Evolutionary conservation across 2,797 vertebrate species (phyloP).

Genomic region (Meriones psammophilus): DNA sequence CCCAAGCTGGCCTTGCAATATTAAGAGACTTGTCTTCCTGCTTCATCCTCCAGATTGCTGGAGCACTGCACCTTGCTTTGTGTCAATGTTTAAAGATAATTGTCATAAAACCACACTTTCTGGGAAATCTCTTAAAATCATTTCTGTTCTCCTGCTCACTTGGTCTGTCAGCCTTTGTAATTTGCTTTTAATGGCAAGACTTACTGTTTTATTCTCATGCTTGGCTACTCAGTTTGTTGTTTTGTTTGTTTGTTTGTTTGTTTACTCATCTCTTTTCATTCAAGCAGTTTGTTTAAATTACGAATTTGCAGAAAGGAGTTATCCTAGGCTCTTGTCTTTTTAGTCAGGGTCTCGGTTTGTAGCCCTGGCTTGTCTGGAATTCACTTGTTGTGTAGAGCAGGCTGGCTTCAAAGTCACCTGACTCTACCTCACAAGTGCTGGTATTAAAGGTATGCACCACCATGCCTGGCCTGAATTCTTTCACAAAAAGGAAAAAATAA

Average conservation of each 20-base stretch:
- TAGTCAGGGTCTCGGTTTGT: background rate
- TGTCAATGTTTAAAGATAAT: background rate
- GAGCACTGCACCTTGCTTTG: background rate
- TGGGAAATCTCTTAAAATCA: background rate
- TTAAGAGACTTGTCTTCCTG: background rate
- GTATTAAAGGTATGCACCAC: background rate
- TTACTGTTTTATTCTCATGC: constrained; percentile 12
- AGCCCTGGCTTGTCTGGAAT: background rate
- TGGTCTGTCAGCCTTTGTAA: background rate
- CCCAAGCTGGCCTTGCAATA: background rate
- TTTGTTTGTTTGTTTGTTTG: background rate
- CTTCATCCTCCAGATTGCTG: background rate
- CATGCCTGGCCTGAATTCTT: constrained; percentile 49
- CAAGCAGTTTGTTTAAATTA: constrained; percentile 16
- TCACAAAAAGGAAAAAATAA: background rate
- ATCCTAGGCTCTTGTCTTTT: background rate
- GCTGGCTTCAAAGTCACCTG: background rate
- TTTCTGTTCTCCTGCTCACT: background rate
- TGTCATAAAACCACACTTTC: constrained; percentile 19
- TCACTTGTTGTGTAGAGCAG: background rate
- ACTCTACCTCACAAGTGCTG: background rate
- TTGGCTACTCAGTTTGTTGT: background rate
- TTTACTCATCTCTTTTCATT: background rate
- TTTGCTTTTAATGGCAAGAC: constrained; percentile 38
- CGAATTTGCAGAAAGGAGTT: constrained; percentile 11